Conservation (phyloP, 2,113 vertebrate species). For the Urocynchramus pylzowi region DNA sequence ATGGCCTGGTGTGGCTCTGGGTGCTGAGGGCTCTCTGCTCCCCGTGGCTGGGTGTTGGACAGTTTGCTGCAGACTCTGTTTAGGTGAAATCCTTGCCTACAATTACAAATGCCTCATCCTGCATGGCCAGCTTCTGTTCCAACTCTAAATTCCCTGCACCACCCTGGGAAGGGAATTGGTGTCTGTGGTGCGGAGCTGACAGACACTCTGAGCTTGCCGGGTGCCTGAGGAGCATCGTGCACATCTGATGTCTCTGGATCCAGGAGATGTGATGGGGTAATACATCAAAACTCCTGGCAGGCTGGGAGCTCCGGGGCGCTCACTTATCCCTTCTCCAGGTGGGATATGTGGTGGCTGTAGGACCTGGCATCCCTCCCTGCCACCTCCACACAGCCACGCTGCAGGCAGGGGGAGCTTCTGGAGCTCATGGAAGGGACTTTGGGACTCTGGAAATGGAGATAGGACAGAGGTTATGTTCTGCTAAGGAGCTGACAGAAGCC, state of each 20-base stretch:
- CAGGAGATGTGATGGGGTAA: not conserved
- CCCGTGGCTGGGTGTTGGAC: not conserved
- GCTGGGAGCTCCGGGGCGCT: not conserved
- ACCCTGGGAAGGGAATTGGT: not conserved
- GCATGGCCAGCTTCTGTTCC: not conserved
- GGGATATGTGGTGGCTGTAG: accelerated
- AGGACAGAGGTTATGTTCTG: not conserved
- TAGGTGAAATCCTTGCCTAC: not conserved
- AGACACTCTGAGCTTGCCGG: accelerated
- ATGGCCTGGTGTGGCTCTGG: not conserved
- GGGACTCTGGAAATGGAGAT: not conserved
- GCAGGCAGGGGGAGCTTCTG: not conserved
- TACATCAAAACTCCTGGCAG: not conserved
- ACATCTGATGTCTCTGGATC: not conserved
- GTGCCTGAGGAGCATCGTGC: not conserved
- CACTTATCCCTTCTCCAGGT: accelerated
- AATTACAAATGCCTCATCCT: not conserved
- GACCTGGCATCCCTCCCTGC: not conserved
- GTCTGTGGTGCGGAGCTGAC: accelerated
- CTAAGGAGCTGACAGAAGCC: not conserved
- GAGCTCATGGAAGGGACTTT: accelerated
- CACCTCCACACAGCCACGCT: accelerated
- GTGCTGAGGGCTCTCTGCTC: not conserved
- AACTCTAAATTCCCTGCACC: not conserved
- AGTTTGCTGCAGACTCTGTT: not conserved